Base-by-base conservation (phyloP, 2,888 invertebrate species). In the Antitype chi region DNA sequence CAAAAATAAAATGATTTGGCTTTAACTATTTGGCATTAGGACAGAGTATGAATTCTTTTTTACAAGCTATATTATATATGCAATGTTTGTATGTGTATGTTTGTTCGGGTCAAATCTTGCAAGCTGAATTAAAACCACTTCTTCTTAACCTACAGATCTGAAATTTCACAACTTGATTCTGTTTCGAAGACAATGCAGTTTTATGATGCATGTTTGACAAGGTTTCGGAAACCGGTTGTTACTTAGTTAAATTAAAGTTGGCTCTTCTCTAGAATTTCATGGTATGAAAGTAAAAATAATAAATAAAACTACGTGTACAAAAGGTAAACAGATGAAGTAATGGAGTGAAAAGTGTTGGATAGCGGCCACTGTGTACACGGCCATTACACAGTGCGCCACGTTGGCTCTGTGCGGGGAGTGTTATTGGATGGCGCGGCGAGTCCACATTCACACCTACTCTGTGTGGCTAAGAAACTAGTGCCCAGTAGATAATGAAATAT, bases 351-450 rank as follows among this genome's bases (percentile, higher is more conserved):
- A 57, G 32, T 15, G n/a, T 17, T 32, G 60, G n/a, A 32, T 38
- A 62, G 20, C n/a, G 55, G 53, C 62, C 74, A 63, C 17, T 70
- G 69, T 81, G 82, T 81, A 60, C 76, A 60, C 53, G 76, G 62
- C 62, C 67, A 81, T 63, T 53, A 32, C 63, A 63, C 59, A 72
- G 28, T 53, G 47, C 49, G 69, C 59, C 43, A 81, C 60, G 75
- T 20, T 66, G 53, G 53, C 67, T 47, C 32, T 11, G 70, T 25
- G n/a, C 69, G 23, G 32, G 15, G 9, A 11, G 38, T n/a, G 55
- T 62, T 74, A 64, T 63, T 59, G 75, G 53, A 47, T 9, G 78
- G 52, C n/a, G 75, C 32, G 25, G 25, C 52, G 17, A 53, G 67
- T 82, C 32, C 64, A 59, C 53, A 28, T 63, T 71, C 70, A 49